Evolutionary conservation across 2,888 invertebrate species (phyloP), one percentile per base, ranked within the genome.

Genomic region (Erannis defoliaria): DNA sequence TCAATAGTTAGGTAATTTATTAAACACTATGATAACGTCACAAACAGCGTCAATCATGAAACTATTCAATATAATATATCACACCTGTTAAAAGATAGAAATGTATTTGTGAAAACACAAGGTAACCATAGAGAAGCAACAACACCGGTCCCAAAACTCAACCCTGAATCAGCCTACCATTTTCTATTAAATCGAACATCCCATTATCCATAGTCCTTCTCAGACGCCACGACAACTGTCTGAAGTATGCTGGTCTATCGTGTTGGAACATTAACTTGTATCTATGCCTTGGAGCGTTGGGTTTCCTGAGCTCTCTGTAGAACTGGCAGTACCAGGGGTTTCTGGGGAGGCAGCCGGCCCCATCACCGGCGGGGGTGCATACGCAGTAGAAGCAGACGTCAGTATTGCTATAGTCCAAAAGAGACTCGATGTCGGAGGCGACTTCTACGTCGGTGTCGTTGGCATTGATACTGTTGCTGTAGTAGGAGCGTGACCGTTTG

Each of bases 121-220:
- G 23, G 45, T 55, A 57, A 55, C 60, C n/a, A 6, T 18, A 67
- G 67, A 62, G 18, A 64, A 64, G 40, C 51, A 64, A 65, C 58
- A 73, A 65, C 45, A 57, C 60, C 57, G 61, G 62, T 62, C 51
- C 69, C 62, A 69, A 59, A 64, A 64, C 16, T 61, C 40, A 55
- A 66, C 67, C 50, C 57, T 66, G 62, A 23, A 57, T 26, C 48
- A 67, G 55, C 66, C 60, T 70, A 71, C 71, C 71, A 14, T 49
- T 57, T 12, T 85, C 80, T 21, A 89, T 64, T n/a, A 90, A 72
- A 59, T 82, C 84, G 67, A 73, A 81, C 6, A 89, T 73, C 31
- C 84, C 84, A 14, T 76, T 74, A 37, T 91, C 90, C 90, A 92
- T 90, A 0, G 85, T 88, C 58, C 91, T 82, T 29, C 91, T 77